phyloP scores from a whole-genome alignment of 2,113 vertebrate genomes.

The Enhydra lutris region DNA sequence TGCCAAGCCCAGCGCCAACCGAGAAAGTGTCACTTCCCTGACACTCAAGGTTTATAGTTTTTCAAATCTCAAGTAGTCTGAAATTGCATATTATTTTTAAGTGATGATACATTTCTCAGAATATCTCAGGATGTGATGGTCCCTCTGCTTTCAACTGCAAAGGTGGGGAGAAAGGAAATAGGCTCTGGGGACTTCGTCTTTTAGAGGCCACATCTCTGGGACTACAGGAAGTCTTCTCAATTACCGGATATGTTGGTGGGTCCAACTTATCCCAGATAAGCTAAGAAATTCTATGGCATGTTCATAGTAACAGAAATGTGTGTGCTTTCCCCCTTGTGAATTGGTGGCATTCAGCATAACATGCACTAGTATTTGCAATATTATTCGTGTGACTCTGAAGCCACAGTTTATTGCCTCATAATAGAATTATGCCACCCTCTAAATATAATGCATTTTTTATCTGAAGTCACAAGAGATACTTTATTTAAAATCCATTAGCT shows the following conservation, averaged over 20 bases:
- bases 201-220: background rate
- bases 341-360: background rate
- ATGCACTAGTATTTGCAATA: background rate
- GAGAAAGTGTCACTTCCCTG: constrained; percentile 11
- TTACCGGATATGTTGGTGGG: background rate
- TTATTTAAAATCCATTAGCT: constrained; percentile 23
- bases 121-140: background rate
- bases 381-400: constrained; percentile 17
- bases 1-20: background rate
- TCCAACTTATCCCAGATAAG: constrained; percentile 29
- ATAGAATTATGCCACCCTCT: background rate
- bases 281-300: constrained; percentile 1
- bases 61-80: constrained; percentile 44
- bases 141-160: constrained; percentile 22
- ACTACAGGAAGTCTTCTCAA: background rate
- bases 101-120: constrained; percentile 1
- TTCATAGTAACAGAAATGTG: background rate
- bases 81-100: constrained; percentile 54
- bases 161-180: constrained; percentile 11
- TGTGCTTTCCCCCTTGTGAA: constrained; percentile 29
- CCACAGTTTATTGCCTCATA: background rate
- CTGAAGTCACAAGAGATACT: constrained; percentile 17
- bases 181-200: background rate
- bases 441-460: background rate
- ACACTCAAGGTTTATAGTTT: constrained; percentile 35